A percentile compares a stretch with the other conserved stretches of the same genome.
phyloP scores from a whole-genome alignment of 2,797 vertebrate genomes.

The Arctocebus calabarensis region DNA sequence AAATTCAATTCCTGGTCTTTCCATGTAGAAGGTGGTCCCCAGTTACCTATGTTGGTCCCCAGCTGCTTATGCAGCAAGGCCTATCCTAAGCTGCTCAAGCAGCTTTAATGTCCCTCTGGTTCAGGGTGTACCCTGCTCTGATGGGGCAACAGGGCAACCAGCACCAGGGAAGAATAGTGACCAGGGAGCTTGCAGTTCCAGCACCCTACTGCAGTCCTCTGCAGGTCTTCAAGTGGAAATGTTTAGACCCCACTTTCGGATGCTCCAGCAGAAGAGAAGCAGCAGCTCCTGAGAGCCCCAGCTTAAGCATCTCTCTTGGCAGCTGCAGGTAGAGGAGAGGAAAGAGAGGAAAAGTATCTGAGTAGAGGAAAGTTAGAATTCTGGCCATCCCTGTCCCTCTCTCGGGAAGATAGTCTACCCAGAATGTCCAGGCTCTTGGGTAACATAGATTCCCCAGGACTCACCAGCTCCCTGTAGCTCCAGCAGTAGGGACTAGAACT shows the following conservation, averaged over 20 bases:
- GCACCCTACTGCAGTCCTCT: too few species aligned
- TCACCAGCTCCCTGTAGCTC: background rate
- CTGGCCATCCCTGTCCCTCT: background rate
- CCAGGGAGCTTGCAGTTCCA: background rate
- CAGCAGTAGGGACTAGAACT: background rate
- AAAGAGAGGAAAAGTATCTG: background rate
- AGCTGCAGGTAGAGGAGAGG: background rate
- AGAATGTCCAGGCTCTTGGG: background rate
- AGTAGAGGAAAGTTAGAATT: background rate
- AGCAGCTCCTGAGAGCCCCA: background rate
- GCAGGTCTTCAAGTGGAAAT: background rate
- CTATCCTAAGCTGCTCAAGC: background rate
- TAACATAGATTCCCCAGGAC: background rate
- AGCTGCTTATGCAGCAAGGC: background rate
- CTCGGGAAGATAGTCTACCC: background rate
- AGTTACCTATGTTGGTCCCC: background rate
- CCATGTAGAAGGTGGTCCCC: background rate
- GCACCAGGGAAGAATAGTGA: background rate
- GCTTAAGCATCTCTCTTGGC: background rate
- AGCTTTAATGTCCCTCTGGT: background rate
- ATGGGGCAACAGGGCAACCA: background rate
- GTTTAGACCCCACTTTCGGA: background rate
- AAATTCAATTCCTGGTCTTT: background rate
- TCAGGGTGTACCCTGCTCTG: background rate
- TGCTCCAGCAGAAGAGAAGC: background rate